A percentile compares a stretch with the other conserved stretches of the same genome.
Conservation (phyloP, 2,888 invertebrate species). For the Ctenicera cuprea region DNA sequence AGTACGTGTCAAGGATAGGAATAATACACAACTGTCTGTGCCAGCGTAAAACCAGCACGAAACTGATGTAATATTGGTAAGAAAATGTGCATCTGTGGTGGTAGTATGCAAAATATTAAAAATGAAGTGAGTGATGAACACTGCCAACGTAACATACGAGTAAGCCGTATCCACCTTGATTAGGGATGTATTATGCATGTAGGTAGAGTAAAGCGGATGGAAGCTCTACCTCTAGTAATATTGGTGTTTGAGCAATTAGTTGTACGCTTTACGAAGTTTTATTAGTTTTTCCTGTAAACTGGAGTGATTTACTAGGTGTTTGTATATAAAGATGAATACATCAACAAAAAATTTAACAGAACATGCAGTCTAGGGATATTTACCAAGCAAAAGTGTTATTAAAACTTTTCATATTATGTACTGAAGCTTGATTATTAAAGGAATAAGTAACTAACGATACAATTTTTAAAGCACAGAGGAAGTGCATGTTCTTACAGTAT, state of each 20-base stretch:
- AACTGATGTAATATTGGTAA: slow-evolving; percentile 1
- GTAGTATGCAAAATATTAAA: neutral
- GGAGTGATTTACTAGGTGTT: neutral
- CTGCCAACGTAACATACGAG: slow-evolving; percentile 16
- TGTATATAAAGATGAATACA: neutral
- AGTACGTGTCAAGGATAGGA: neutral
- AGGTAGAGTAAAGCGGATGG: slow-evolving; percentile 5
- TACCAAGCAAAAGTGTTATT: no score
- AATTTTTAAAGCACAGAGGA: no score
- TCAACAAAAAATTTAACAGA: neutral
- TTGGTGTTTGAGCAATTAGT: slow-evolving; percentile 22
- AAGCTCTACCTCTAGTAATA: slow-evolving; percentile 6
- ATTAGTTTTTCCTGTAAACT: slow-evolving; percentile 20
- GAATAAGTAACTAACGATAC: no score
- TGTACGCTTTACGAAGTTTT: slow-evolving; percentile 15
- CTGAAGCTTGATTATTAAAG: no score
- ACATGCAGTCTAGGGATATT: neutral
- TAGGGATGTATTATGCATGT: slow-evolving; percentile 21
- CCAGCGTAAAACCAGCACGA: neutral
- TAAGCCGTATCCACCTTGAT: slow-evolving; percentile 21
- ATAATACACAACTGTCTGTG: neutral
- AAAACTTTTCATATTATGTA: no score
- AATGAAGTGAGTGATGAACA: slow-evolving; percentile 11
- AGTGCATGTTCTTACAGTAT: no score
- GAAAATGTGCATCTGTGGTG: no score